Percentiles rank a stretch among this genome's conserved stretches.
These are phyloP conservation scores for Agapornis canus DNA, from an alignment of 2,797 vertebrate species.

Conservation along the genomic window DNA sequence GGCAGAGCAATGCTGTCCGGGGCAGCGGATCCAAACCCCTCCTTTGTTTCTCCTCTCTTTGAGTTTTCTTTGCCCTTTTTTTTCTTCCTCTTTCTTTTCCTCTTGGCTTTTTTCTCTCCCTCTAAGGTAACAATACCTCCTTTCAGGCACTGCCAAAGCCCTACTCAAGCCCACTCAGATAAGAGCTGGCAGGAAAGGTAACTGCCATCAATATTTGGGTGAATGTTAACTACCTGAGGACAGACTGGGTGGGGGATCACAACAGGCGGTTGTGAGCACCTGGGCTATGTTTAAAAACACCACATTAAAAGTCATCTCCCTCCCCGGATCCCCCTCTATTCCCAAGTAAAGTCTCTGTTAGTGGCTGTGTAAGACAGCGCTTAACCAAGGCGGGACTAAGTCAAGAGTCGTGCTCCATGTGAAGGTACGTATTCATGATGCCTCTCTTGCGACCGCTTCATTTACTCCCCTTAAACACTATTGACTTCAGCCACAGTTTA, in stretches of 20 bases:
- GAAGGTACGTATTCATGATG: constrained; percentile 19
- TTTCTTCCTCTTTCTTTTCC: neutral
- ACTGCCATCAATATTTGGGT: constrained; percentile 63
- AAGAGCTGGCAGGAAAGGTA: constrained; percentile 67
- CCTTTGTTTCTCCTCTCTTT: constrained; percentile 70
- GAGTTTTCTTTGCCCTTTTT: neutral
- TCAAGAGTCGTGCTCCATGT: neutral
- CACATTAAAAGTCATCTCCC: neutral
- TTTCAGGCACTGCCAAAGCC: constrained; percentile 74
- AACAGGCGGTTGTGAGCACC: neutral
- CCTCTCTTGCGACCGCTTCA: neutral
- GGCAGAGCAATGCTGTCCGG: neutral
- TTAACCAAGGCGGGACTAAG: neutral
- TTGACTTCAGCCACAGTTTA: neutral
- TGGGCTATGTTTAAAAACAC: constrained; percentile 7
- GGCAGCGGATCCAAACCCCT: constrained; percentile 52
- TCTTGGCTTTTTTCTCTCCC: neutral
- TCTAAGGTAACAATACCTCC: constrained; percentile 75
- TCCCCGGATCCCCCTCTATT: neutral
- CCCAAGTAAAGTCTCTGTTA: neutral
- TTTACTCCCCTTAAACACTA: neutral
- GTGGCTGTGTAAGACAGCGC: neutral
- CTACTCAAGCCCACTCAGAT: constrained; percentile 62
- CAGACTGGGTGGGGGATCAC: constrained; percentile 14
- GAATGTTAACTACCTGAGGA: constrained; percentile 47